A percentile compares a stretch with the other conserved stretches of the same genome.
These are phyloP conservation scores for Parus major DNA, from an alignment of 2,113 vertebrate genomes.

Conservation along the genomic window DNA sequence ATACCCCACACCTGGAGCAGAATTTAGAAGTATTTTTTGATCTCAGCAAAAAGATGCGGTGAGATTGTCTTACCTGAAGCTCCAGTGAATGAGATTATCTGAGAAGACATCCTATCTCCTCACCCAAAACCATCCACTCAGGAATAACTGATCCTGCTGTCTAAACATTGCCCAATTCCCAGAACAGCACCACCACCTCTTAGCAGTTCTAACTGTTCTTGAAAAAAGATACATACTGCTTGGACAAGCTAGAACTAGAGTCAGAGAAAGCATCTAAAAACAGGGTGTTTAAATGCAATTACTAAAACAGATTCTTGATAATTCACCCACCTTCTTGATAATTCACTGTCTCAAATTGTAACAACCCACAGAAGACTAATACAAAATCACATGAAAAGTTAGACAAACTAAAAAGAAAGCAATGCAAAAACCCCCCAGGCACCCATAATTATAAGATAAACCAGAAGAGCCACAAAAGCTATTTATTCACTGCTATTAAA, in stretches of 20 bases:
- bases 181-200: not conserved
- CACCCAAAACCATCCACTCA: not conserved
- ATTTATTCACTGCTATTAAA: not conserved
- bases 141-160: not conserved
- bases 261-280: not conserved
- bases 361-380: not conserved
- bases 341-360: not conserved
- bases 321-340: not conserved
- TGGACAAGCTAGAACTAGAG: not conserved
- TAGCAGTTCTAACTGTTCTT: not conserved
- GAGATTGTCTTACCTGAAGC: not conserved
- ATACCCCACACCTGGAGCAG: not conserved
- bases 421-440: not conserved
- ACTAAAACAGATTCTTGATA: not conserved
- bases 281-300: not conserved
- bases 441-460: not conserved
- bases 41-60: rapidly evolving
- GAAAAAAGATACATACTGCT: rapidly evolving
- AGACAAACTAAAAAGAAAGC: not conserved
- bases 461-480: not conserved
- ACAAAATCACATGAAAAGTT: not conserved
- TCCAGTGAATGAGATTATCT: not conserved
- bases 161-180: not conserved
- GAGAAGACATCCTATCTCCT: not conserved
- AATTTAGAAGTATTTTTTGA: not conserved